Conservation (phyloP, 2,888 invertebrate genomes). For the Sturmia bella region DNA sequence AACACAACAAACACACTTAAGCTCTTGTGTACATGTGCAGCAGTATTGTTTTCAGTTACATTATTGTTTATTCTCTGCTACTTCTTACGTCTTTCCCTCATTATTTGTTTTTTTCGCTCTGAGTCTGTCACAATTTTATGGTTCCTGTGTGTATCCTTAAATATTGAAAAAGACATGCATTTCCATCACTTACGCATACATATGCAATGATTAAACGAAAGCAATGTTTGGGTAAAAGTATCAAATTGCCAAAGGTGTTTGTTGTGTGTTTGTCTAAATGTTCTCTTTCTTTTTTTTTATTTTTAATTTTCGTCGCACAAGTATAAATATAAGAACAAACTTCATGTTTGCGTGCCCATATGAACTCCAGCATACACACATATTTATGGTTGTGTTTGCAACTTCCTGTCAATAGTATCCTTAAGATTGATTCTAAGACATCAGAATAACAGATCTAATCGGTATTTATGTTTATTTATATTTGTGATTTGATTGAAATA, state of each 20-base stretch:
- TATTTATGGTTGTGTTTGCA: too few relatives aligned
- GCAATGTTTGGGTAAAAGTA: constrained; percentile 27
- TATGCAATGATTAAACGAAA: constrained; percentile 20
- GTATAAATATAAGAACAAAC: not conserved
- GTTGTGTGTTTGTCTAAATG: constrained; percentile 10
- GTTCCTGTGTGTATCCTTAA: constrained; percentile 46
- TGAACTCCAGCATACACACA: not conserved
- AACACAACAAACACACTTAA: constrained; percentile 45
- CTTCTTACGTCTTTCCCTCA: constrained; percentile 21
- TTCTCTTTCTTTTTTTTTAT: constrained; percentile 11
- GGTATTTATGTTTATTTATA: too few relatives aligned
- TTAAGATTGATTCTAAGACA: too few relatives aligned
- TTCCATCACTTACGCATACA: constrained; percentile 22
- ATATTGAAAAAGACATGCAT: not conserved
- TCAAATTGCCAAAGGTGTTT: constrained; percentile 59
- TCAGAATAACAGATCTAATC: too few relatives aligned
- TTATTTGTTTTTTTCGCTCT: not conserved
- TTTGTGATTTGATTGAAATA: too few relatives aligned
- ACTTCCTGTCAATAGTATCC: too few relatives aligned
- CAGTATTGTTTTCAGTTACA: constrained; percentile 63
- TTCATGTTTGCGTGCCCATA: not conserved
- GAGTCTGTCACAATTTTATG: constrained; percentile 48
- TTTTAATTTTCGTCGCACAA: not conserved
- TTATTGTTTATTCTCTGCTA: constrained; percentile 20
- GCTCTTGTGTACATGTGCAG: constrained; percentile 66